Base-by-base conservation (phyloP, 2,888 invertebrate genomes). In the Dicycla oo region DNA sequence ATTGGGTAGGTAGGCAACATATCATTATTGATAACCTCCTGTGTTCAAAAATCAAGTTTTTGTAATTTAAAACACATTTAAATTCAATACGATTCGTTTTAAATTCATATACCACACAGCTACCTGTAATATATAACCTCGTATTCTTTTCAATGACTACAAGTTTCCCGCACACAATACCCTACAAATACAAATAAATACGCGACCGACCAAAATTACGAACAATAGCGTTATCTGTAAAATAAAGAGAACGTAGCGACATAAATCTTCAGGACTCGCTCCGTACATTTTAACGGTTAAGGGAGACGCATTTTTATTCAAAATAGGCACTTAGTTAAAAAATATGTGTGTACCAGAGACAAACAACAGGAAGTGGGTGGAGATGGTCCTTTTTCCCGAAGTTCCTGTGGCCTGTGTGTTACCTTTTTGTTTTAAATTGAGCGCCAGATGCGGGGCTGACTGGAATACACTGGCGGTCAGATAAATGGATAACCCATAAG, bases 281-380 rank as follows among this genome's bases (percentile, higher is more conserved):
- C 91, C 92, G 90, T 94, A 93, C 93, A 93, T 94, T 94, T 94
- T 94, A 95, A 94, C 94, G 92, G 89, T 85, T 85, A 87, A 87
- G 91, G 90, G 90, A 94, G 94, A 93, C 93, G 93, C 94, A 91
- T 95, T 96, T 95, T 96, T 96, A 96, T 96, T 96, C 92, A 95
- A 96, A 95, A 91, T 90, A 95, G 92, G 94, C 95, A 95, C 95
- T 95, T 95, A 95, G 93, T 93, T 93, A 93, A 94, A 95, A 96
- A 96, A 96, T 95, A 95, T 95, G 94, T 95, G 91, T 92, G 90
- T 91, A 90, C 89, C 90, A 90, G 88, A 91, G 93, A 95, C 95
- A 94, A 94, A 92, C 90, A 93, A 93, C 94, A 92, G 92, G 91
- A 90, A 88, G 88, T 91, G 94, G 93, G 93, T 90, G 94, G 94